A percentile compares a stretch with the other conserved stretches of the same genome.
phyloP scores from a whole-genome alignment of 2,113 vertebrate species.

The Hyla sarda region DNA sequence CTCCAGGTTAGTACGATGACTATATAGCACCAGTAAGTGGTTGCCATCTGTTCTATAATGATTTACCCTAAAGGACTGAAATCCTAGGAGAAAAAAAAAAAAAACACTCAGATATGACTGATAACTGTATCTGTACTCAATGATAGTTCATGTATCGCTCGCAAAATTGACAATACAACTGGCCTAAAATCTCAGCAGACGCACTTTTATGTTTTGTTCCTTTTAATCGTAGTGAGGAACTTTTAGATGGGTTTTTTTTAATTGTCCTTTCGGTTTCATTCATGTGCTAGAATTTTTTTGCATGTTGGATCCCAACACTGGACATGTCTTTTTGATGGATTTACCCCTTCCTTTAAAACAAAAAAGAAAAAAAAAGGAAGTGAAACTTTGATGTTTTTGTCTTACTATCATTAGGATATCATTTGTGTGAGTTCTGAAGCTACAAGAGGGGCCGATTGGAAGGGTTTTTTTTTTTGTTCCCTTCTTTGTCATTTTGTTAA shows the following conservation, averaged over 20 bases:
- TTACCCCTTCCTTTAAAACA: neutral
- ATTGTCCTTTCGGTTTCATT: conserved; percentile 66
- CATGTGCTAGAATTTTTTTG: conserved; percentile 64
- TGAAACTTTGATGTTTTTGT: conserved; percentile 30
- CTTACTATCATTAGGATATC: conserved; percentile 4
- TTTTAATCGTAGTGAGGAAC: conserved; percentile 70
- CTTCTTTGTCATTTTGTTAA: neutral
- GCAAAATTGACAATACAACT: conserved; percentile 70
- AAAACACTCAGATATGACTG: conserved; percentile 60
- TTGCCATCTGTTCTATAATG: conserved; percentile 71
- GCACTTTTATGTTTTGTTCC: conserved; percentile 80
- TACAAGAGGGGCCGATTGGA: neutral
- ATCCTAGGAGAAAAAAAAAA: conserved; percentile 65
- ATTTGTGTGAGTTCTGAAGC: conserved; percentile 24
- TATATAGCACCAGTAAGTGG: conserved; percentile 71
- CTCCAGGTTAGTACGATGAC: conserved; percentile 73
- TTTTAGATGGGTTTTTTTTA: conserved; percentile 70
- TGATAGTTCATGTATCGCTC: conserved; percentile 71
- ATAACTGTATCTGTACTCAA: conserved; percentile 69
- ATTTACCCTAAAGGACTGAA: conserved; percentile 71
- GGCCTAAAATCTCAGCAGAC: conserved; percentile 71
- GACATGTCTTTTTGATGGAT: conserved; percentile 45
- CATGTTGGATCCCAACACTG: conserved; percentile 60
- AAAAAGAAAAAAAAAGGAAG: conserved; percentile 26
- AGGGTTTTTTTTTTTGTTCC: neutral